Evolutionary conservation across 2,888 invertebrate species (phyloP).

Genomic region (Dynastes tityus): DNA sequence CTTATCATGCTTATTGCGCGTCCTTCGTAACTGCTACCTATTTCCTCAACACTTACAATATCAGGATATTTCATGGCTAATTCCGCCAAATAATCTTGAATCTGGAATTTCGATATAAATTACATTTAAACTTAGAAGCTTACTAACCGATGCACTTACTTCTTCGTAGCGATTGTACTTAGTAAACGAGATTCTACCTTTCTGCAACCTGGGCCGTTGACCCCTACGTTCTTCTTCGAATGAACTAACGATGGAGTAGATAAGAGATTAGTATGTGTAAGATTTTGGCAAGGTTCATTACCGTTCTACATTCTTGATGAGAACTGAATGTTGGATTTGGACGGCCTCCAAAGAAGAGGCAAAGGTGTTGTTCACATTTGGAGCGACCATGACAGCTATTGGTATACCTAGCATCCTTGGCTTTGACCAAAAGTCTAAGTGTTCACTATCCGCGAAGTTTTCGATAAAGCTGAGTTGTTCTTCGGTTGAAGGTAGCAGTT

Average conservation of each 20-base stretch:
- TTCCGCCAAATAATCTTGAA: conserved; percentile 69
- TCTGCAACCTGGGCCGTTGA: conserved; percentile 65
- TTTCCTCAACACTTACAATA: conserved; percentile 72
- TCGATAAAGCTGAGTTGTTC: conserved; percentile 31
- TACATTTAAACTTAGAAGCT: not conserved
- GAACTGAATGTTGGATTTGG: conserved; percentile 68
- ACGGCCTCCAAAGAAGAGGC: conserved; percentile 63
- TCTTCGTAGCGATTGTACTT: conserved; percentile 70
- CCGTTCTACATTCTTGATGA: conserved; percentile 71
- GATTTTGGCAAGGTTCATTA: conserved; percentile 58
- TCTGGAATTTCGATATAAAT: conserved; percentile 54
- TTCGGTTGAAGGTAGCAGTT: conserved; percentile 33
- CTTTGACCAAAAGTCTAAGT: conserved; percentile 66
- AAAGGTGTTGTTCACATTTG: conserved; percentile 66
- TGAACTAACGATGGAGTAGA: conserved; percentile 37
- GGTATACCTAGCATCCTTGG: conserved; percentile 67
- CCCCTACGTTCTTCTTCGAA: conserved; percentile 48
- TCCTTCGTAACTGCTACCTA: conserved; percentile 76
- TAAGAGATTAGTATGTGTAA: not conserved
- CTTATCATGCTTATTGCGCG: conserved; percentile 75
- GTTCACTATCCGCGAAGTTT: conserved; percentile 57
- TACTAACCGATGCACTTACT: conserved; percentile 55
- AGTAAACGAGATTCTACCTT: conserved; percentile 66
- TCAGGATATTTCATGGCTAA: conserved; percentile 71
- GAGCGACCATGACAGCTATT: conserved; percentile 70